phyloP scores from a whole-genome alignment of 2,113 vertebrate genomes.

The Petrocephalus microphthalmus region DNA sequence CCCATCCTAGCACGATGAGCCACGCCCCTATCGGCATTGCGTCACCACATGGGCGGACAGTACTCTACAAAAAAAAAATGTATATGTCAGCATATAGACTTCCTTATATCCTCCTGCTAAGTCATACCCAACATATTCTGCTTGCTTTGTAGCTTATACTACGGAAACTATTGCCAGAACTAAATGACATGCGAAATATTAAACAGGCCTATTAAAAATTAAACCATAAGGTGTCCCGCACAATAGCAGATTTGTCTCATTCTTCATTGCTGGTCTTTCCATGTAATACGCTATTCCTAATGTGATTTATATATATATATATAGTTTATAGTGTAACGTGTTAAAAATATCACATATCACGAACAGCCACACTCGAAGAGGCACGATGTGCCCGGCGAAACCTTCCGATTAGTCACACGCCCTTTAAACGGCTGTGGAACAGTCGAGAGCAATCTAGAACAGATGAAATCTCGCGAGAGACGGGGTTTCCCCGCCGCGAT shows the following conservation, averaged over 20 bases:
- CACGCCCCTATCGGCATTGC: background rate
- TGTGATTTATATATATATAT: background rate
- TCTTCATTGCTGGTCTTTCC: background rate
- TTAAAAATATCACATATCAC: background rate
- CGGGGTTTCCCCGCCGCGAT: background rate
- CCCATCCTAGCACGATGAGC: background rate
- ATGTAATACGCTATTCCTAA: background rate
- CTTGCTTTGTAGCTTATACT: background rate
- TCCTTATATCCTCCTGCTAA: background rate
- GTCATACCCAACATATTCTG: background rate
- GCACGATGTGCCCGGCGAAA: background rate
- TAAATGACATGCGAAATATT: background rate
- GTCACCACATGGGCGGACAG: background rate
- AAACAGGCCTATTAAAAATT: background rate
- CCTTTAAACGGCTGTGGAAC: conserved; percentile 17
- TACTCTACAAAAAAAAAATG: background rate
- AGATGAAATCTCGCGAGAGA: conserved; percentile 26
- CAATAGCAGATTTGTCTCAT: background rate
- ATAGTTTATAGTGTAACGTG: background rate
- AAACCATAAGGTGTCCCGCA: background rate
- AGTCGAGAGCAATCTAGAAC: conserved; percentile 28
- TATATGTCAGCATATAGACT: background rate
- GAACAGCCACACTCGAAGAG: background rate
- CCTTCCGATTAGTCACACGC: conserved; percentile 1
- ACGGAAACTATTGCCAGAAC: background rate